Base-by-base conservation (phyloP, 2,797 vertebrate genomes). In the Argya squamiceps region DNA sequence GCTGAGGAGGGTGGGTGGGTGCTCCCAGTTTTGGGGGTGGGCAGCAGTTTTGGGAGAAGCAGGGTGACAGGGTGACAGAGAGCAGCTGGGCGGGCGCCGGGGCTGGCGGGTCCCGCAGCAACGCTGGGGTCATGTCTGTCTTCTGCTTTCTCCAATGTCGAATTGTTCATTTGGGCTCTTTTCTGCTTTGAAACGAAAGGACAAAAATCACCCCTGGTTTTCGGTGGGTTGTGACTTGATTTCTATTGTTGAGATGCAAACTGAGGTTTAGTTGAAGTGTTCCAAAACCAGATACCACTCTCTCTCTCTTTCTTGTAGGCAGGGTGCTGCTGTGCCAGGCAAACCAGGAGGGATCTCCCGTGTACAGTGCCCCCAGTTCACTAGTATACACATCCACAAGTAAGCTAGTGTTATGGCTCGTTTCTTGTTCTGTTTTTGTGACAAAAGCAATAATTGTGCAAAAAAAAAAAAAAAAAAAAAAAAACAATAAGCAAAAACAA, bases 311-410 rank as follows among this genome's bases (percentile, higher is more conserved):
- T 98, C 92, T 97, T 96, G 94, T 97, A 98, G 98, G 98, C 97
- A 98, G 98, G 97, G 98, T 98, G 97, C 97, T 98, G 97, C 96
- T 98, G 97, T 98, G 98, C 97, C 98, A 98, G 97, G 98, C 98
- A 96, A 98, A 98, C 97, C 98, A 98, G 97, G 98, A 98, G 96
- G 98, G 98, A 98, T 98, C 98, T 95, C 98, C 98, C 96, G 97
- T 98, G 97, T 98, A 98, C 98, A 98, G 97, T 97, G 97, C 97
- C 97, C 98, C 98, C 98, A 98, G 98, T 97, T 98, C 98, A 97
- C 98, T 98, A 98, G 98, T 98, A 98, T 98, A 98, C 97, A 98
- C 98, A 94, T 98, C 98, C 88, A 98, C 98, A 98, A 98, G 98
- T 98, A 98, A 98, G 98, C 97, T 96, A 79, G 96, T 94, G 77